Evolutionary conservation across 2,797 vertebrate genomes (phyloP).

Genomic region (Garrulus glandarius): DNA sequence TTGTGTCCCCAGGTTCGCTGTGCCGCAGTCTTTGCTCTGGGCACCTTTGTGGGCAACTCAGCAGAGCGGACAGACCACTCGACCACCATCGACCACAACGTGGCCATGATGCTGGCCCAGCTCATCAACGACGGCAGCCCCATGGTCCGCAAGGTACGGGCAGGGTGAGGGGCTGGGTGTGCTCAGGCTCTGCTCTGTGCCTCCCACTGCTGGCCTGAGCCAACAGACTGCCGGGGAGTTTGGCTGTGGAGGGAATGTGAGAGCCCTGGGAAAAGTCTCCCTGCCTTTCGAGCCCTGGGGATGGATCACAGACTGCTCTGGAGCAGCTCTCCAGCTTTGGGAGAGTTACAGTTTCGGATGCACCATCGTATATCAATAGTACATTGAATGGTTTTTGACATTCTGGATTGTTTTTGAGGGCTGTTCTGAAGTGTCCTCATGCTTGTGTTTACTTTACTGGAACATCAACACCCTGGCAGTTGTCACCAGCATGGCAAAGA

Average conservation of each 20-base stretch:
- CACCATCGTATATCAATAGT: background rate
- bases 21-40: slow-evolving; percentile 91
- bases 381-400: background rate
- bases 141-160: slow-evolving; percentile 90
- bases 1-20: slow-evolving; percentile 85
- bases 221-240: rapidly evolving
- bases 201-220: background rate
- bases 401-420: background rate
- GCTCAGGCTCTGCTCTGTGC: background rate
- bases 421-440: background rate
- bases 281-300: background rate
- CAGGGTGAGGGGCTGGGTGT: background rate
- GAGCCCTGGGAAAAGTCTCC: background rate
- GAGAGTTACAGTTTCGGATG: background rate
- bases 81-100: slow-evolving; percentile 98
- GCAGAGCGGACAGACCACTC: slow-evolving; percentile 95
- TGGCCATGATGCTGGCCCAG: slow-evolving; percentile 98
- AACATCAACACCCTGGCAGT: background rate
- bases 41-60: slow-evolving; percentile 95
- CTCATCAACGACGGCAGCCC: slow-evolving; percentile 96
- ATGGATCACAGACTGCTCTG: background rate
- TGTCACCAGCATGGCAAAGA: background rate
- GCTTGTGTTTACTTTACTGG: background rate
- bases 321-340: background rate
- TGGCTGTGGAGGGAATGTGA: background rate